phyloP scores from a whole-genome alignment of 2,113 vertebrate species.

The Nannobrachium achirus region DNA sequence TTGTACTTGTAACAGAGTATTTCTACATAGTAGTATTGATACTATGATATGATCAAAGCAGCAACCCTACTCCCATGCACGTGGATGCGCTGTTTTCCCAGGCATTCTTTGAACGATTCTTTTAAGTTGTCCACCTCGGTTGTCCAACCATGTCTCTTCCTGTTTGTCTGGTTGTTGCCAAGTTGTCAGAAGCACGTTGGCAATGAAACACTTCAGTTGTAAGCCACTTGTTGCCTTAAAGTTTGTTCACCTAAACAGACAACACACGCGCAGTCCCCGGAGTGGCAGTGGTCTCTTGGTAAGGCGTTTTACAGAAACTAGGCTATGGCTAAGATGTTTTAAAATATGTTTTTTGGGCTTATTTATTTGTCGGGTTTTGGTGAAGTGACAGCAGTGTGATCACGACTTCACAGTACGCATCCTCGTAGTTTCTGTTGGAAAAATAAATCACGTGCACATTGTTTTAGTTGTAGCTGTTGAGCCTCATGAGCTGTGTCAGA shows the following conservation, averaged over 20 bases:
- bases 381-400: background rate
- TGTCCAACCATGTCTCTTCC: conserved; percentile 53
- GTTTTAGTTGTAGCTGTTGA: background rate
- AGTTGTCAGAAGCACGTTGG: conserved; percentile 65
- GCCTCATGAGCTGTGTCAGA: no score
- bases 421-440: background rate
- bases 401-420: no score
- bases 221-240: background rate
- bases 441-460: background rate
- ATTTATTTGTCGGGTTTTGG: background rate
- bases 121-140: background rate
- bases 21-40: no score
- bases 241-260: background rate
- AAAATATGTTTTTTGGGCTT: background rate
- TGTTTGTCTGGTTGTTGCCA: conserved; percentile 64
- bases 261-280: background rate
- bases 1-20: no score
- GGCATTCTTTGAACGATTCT: background rate
- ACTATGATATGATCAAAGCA: no score
- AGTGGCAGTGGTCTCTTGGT: conserved; percentile 44
- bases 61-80: background rate
- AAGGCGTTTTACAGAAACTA: conserved; percentile 26
- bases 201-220: conserved; percentile 1
- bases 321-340: background rate
- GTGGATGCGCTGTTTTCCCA: background rate